A percentile compares a stretch with the other conserved stretches of the same genome.
Evolutionary conservation across 2,797 vertebrate genomes (phyloP).

Genomic region (Micrastur ruficollis): DNA sequence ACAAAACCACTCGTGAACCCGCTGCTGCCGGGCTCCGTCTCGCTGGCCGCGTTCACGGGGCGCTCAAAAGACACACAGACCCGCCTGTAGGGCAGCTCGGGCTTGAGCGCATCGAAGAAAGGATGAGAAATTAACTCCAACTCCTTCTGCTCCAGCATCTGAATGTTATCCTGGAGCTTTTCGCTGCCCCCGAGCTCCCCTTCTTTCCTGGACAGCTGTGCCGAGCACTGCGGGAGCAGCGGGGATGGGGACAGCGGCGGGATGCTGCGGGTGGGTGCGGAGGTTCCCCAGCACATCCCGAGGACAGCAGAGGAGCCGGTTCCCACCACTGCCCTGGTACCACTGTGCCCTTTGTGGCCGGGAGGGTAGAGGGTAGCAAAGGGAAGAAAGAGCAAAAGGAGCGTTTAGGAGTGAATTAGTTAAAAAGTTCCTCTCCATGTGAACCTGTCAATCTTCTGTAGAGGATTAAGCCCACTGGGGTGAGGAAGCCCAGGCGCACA

Average conservation of each 20-base stretch:
- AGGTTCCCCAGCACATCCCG: not conserved
- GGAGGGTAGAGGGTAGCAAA: not conserved
- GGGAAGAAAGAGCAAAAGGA: not conserved
- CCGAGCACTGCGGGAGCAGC: not conserved
- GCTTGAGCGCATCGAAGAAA: not conserved
- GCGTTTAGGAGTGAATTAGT: conserved; percentile 65
- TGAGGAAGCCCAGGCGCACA: conserved; percentile 72
- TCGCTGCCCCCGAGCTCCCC: not conserved
- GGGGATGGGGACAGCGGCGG: rapidly evolving
- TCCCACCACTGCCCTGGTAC: not conserved
- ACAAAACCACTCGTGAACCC: not conserved
- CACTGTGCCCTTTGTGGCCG: not conserved
- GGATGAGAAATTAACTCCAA: not conserved
- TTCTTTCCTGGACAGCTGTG: not conserved
- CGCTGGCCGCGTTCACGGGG: rapidly evolving
- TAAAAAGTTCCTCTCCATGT: conserved; percentile 76
- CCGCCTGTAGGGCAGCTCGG: not conserved
- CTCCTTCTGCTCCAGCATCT: not conserved
- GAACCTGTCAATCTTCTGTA: conserved; percentile 82
- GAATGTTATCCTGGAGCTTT: not conserved
- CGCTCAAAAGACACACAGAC: not conserved
- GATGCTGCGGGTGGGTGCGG: not conserved
- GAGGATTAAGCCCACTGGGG: conserved; percentile 83
- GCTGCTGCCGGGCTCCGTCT: not conserved
- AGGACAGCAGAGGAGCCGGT: not conserved